Evolutionary conservation across 2,888 invertebrate species (phyloP).

Genomic region (Drosophila merina): DNA sequence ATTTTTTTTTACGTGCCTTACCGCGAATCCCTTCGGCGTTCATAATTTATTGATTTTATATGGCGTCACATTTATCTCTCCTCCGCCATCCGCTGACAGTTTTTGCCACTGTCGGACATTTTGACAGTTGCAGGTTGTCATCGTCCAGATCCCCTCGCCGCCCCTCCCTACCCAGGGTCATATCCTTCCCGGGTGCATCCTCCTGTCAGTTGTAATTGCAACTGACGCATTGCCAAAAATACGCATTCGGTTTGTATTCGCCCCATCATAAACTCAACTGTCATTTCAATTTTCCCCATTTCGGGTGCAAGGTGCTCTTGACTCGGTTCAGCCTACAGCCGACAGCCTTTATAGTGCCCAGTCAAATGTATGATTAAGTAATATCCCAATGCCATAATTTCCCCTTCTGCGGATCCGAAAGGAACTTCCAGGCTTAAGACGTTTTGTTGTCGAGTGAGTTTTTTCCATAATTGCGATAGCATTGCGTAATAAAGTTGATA

Average conservation of each 20-base stretch:
- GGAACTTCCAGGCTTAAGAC: conserved; percentile 64
- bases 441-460: conserved; percentile 50
- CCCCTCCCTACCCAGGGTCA: conserved; percentile 19
- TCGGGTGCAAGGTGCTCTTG: conserved; percentile 63
- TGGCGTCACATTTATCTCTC: conserved; percentile 78
- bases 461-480: conserved; percentile 14
- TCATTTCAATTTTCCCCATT: conserved; percentile 70
- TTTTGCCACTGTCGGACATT: conserved; percentile 69
- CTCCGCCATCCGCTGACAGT: conserved; percentile 73
- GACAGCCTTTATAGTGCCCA: conserved; percentile 7
- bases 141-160: conserved; percentile 12
- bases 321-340: background rate
- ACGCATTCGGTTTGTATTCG: conserved; percentile 24
- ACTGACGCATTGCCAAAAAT: conserved; percentile 76
- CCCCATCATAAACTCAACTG: conserved; percentile 66
- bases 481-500: conserved; percentile 51
- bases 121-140: conserved; percentile 62
- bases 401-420: conserved; percentile 24
- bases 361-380: conserved; percentile 70
- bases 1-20: background rate
- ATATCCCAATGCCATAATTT: conserved; percentile 56
- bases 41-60: conserved; percentile 80
- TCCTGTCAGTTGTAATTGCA: conserved; percentile 75
- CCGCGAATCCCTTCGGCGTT: conserved; percentile 39
- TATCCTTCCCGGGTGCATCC: conserved; percentile 14